Conservation (phyloP, 2,113 vertebrate species). For the Cisticola juncidis region DNA sequence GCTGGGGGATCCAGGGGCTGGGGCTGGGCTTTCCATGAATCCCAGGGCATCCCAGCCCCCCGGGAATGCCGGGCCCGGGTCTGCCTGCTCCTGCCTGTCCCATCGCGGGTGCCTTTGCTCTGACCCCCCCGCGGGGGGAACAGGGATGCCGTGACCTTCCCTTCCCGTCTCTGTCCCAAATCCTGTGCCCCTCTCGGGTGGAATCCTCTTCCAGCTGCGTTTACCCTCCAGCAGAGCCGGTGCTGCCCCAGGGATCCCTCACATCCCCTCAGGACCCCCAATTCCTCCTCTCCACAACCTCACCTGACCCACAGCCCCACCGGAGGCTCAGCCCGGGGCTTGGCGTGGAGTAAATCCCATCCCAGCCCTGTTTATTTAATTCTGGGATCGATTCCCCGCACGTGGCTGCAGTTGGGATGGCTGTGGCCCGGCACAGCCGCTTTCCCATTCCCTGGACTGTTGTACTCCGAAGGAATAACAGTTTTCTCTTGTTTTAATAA, state of each 20-base stretch:
- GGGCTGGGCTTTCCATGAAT: background rate
- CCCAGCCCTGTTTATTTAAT: background rate
- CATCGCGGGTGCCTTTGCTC: background rate
- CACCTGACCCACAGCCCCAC: background rate
- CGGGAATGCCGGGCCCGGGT: background rate
- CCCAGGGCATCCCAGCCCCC: background rate
- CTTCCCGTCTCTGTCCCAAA: background rate
- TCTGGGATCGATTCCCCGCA: background rate
- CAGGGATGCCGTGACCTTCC: background rate
- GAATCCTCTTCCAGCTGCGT: background rate
- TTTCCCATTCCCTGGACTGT: background rate
- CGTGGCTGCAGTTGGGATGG: background rate
- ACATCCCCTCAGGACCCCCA: background rate
- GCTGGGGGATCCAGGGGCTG: background rate
- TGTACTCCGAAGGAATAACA: constrained; percentile 21
- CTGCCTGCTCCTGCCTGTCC: background rate
- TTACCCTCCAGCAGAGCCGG: background rate
- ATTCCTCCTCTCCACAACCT: background rate
- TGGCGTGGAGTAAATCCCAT: accelerated
- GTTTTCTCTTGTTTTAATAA: constrained; percentile 70
- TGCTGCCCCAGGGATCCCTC: background rate
- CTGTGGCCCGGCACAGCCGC: background rate
- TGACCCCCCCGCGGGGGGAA: background rate
- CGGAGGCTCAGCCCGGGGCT: background rate
- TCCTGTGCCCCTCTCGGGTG: background rate